Percentiles rank a stretch among this genome's conserved stretches.
Evolutionary conservation across 2,888 invertebrate genomes (phyloP).

Genomic region (Apoderus coryli): DNA sequence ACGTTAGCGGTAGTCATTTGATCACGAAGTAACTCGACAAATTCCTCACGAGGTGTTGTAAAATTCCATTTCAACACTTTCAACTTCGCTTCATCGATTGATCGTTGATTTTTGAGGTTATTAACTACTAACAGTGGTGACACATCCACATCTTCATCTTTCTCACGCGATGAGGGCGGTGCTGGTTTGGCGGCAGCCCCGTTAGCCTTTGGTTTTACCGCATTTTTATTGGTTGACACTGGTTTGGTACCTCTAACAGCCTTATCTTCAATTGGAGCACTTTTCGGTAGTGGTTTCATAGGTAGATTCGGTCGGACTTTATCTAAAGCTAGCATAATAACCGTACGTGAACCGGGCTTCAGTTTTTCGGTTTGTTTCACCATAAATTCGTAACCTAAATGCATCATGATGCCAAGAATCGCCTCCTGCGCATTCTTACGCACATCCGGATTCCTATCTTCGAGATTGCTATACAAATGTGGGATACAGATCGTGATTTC

Average conservation of each 20-base stretch:
- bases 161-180: slow-evolving; percentile 46
- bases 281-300: slow-evolving; percentile 57
- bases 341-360: slow-evolving; percentile 64
- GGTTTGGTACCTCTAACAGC: slow-evolving; percentile 42
- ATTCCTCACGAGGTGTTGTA: slow-evolving; percentile 82
- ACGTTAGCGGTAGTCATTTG: slow-evolving; percentile 82
- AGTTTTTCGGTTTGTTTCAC: slow-evolving; percentile 60
- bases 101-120: slow-evolving; percentile 80
- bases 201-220: slow-evolving; percentile 39
- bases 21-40: slow-evolving; percentile 78
- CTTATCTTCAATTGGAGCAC: slow-evolving; percentile 42
- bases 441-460: slow-evolving; percentile 85
- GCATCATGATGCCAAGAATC: slow-evolving; percentile 84
- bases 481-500: slow-evolving; percentile 69
- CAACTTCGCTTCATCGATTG: slow-evolving; percentile 86
- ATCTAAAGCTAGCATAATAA: slow-evolving; percentile 66
- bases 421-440: slow-evolving; percentile 82
- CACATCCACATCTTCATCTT: slow-evolving; percentile 72
- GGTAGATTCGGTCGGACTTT: slow-evolving; percentile 77
- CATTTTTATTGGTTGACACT: slow-evolving; percentile 36
- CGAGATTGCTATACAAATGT: slow-evolving; percentile 64
- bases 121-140: slow-evolving; percentile 67
- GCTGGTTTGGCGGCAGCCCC: slow-evolving; percentile 13
- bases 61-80: slow-evolving; percentile 95
- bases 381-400: slow-evolving; percentile 73